Base-by-base conservation (phyloP, 2,113 vertebrate genomes). In the Rousettus leschenaultii region DNA sequence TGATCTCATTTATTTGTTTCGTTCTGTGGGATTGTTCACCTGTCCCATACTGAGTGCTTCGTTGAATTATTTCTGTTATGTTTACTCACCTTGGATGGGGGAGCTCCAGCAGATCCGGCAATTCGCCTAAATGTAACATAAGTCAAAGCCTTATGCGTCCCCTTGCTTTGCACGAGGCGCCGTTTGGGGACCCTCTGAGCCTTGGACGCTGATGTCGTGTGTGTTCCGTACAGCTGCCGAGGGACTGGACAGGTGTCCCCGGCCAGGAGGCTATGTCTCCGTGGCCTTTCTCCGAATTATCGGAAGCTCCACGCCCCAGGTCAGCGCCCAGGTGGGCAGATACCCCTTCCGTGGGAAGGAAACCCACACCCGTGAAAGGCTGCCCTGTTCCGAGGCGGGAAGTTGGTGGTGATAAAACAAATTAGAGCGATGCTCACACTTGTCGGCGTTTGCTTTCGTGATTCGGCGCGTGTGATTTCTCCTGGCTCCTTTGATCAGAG, bases 391-490 rank as follows among this genome's bases (percentile, higher is more conserved):
- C 33, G 11, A 35, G 5, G 40, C 38, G 45, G 30, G 30, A 61
- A 63, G 33, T 35, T 38, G 30, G 24, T 21, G 10, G 26, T 15
- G 13, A 33, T 84, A 2, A 48, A 71, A 57, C 2, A 11, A 48
- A 51, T 43, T 12, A 6, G 12, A 9, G 22, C 0, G 2, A 7
- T 30, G 35, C 30, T 45, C 1, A 40, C n/a, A 19, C 40, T 3
- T 12, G 2, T 1, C 9, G 33, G 4, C 6, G 4, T 40, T 38
- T 11, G 30, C 6, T 1, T 40, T 14, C 2, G 14, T 2, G 30
- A 40, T 35, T 55, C 43, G 16, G 14, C 8, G 19, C 24, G 28
- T 57, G 1, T 3, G 11, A 19, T 68, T 43, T n/a, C 70, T 65
- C 35, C 28, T 7, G 45, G 15, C 63, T 38, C 43, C 51, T 38